Conservation (phyloP, 2,113 vertebrate species). For the Cricetomys ansorgei region DNA sequence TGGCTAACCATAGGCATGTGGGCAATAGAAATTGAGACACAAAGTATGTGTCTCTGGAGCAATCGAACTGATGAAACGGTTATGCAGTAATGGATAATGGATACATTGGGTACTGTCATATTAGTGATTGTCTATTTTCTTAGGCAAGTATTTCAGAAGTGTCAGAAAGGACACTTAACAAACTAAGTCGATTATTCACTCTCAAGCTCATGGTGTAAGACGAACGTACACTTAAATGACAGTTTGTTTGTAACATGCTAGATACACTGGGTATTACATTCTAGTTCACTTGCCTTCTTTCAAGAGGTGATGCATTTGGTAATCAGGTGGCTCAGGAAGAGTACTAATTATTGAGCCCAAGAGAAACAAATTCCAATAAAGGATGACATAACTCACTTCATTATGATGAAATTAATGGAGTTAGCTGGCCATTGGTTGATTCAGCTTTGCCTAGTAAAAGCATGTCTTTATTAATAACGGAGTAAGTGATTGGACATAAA, state of each 20-base stretch:
- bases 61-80: background rate
- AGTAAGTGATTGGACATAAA: background rate
- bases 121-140: background rate
- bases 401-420: background rate
- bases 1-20: background rate
- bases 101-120: background rate
- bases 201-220: background rate
- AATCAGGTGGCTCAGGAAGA: background rate
- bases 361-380: background rate
- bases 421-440: background rate
- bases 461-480: background rate
- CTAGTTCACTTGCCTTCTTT: background rate
- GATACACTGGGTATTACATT: background rate
- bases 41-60: background rate
- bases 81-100: background rate
- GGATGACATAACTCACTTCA: background rate
- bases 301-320: background rate
- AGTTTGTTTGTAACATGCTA: background rate
- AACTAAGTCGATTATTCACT: background rate
- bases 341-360: background rate
- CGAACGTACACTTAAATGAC: background rate
- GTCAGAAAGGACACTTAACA: background rate
- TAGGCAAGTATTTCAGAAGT: background rate
- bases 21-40: background rate
- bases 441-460: background rate